Evolutionary conservation across 2,888 invertebrate genomes (phyloP).

Genomic region (Argyra leucocephala): DNA sequence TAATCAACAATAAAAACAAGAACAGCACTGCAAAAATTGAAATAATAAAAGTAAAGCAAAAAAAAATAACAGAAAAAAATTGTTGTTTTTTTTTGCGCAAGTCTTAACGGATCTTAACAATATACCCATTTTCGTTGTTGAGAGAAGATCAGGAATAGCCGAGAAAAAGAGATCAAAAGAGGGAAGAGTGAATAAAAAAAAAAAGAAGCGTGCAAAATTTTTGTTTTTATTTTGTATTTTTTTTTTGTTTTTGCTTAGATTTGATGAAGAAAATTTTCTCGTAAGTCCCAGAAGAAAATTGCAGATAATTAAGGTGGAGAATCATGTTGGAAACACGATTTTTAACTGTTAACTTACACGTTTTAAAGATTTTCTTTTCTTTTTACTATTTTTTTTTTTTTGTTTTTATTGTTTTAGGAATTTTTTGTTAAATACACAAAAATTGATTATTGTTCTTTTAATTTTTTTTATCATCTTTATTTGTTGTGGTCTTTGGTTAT

Average conservation of each 20-base stretch:
- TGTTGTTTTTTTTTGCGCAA: not conserved
- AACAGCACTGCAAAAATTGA: no score
- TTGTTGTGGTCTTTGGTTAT: not conserved
- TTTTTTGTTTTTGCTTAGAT: not conserved
- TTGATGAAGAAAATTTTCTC: not conserved
- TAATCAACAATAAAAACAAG: not conserved
- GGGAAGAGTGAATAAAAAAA: not conserved
- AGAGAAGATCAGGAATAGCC: not conserved
- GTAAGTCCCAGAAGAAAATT: constrained; percentile 13
- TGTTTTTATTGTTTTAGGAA: not conserved
- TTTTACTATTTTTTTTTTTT: not conserved
- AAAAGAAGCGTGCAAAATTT: not conserved
- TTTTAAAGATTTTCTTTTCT: constrained; percentile 9
- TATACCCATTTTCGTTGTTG: no score
- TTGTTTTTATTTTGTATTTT: not conserved
- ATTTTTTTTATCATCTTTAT: not conserved
- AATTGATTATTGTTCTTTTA: not conserved
- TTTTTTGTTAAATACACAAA: constrained; percentile 1
- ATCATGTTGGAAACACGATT: constrained; percentile 17
- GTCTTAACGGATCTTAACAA: constrained; percentile 6
- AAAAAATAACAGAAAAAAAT: not conserved
- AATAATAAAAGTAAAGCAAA: no score
- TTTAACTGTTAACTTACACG: constrained; percentile 19
- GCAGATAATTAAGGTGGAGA: constrained; percentile 19
- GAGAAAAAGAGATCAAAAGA: not conserved